phyloP scores from a whole-genome alignment of 2,888 invertebrate genomes.

The Latrodectus elegans region DNA sequence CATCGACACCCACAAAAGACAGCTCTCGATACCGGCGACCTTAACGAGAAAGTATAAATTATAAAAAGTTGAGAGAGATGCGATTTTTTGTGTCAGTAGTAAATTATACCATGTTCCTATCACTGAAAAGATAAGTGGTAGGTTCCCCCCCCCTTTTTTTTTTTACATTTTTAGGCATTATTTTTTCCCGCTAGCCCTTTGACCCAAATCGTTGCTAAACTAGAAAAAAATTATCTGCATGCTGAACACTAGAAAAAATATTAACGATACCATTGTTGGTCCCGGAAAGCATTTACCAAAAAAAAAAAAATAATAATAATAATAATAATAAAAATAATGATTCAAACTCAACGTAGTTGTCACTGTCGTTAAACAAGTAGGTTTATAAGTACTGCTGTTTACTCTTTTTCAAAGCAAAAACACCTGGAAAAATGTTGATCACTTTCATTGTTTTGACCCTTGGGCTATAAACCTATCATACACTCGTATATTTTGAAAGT shows the following conservation, averaged over 20 bases:
- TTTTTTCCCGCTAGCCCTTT: slow-evolving; percentile 44
- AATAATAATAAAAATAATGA: not conserved
- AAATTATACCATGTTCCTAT: slow-evolving; percentile 57
- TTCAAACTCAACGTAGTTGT: slow-evolving; percentile 9
- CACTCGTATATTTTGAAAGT: not conserved
- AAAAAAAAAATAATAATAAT: too few relatives aligned
- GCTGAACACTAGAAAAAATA: slow-evolving; percentile 7
- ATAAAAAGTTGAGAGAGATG: slow-evolving; percentile 31
- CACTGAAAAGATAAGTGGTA: slow-evolving; percentile 62
- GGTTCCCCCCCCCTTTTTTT: slow-evolving; percentile 59
- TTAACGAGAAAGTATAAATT: slow-evolving; percentile 42
- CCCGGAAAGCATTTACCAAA: not conserved
- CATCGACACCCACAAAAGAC: slow-evolving; percentile 19
- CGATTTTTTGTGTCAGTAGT: slow-evolving; percentile 54
- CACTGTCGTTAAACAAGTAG: slow-evolving; percentile 29
- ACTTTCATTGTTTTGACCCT: not conserved
- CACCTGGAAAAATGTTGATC: slow-evolving; percentile 12
- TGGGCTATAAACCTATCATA: slow-evolving; percentile 6
- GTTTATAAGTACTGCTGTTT: slow-evolving; percentile 25
- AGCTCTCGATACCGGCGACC: slow-evolving; percentile 10
- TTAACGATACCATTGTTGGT: slow-evolving; percentile 56
- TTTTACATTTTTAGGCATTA: slow-evolving; percentile 21
- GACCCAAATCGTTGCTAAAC: slow-evolving; percentile 46
- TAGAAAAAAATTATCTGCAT: slow-evolving; percentile 36
- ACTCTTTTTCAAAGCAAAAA: slow-evolving; percentile 16